These are phyloP conservation scores for Phyllostomus discolor DNA, from an alignment of 2,113 vertebrate genomes.

Conservation along the genomic window DNA sequence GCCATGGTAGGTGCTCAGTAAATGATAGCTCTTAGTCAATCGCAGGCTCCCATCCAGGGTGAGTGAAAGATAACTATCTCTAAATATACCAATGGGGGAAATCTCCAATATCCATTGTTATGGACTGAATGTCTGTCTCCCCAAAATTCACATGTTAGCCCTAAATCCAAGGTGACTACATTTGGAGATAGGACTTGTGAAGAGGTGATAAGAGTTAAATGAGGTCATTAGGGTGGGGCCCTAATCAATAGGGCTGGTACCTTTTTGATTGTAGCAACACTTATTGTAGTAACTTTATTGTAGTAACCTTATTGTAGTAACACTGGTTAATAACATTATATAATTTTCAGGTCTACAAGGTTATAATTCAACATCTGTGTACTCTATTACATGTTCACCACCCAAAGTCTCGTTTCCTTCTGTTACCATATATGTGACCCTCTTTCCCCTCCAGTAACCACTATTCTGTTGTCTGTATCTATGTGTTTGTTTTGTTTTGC, in stretches of 20 bases:
- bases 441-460: not conserved
- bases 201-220: not conserved
- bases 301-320: not conserved
- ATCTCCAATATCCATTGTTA: not conserved
- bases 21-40: not conserved
- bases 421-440: not conserved
- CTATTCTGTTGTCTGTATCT: not conserved
- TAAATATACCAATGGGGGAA: not conserved
- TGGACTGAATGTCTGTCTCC: not conserved
- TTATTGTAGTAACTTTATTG: not conserved
- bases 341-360: not conserved
- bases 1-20: not conserved
- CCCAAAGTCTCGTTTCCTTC: not conserved
- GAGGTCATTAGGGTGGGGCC: not conserved
- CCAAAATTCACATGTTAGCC: not conserved
- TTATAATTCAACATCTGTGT: not conserved
- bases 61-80: not conserved
- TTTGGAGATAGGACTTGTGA: not conserved
- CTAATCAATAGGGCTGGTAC: not conserved
- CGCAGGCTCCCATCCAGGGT: not conserved
- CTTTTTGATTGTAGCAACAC: not conserved
- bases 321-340: not conserved
- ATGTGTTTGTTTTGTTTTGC: not conserved
- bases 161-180: not conserved
- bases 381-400: not conserved